Conservation (phyloP, 2,888 invertebrate genomes). For the Sipunculus nudus region DNA sequence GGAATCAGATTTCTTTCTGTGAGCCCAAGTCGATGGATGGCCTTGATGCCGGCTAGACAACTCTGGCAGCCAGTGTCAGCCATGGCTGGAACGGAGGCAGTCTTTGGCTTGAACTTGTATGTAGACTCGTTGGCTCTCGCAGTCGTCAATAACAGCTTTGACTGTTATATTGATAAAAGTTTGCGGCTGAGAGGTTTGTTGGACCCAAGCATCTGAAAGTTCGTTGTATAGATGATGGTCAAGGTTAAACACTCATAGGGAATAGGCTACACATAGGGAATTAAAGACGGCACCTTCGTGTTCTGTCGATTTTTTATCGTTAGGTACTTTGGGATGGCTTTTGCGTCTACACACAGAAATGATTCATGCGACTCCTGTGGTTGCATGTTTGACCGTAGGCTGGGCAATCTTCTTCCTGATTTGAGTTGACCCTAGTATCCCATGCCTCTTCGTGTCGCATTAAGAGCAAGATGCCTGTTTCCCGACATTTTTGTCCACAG, state of each 20-base stretch:
- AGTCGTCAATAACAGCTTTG: conserved; percentile 24
- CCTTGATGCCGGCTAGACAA: conserved; percentile 41
- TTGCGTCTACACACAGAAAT: too few species aligned
- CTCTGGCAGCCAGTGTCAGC: conserved; percentile 39
- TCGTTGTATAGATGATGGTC: conserved; percentile 43
- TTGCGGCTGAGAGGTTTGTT: conserved; percentile 31
- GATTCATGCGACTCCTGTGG: too few species aligned
- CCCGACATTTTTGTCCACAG: background rate
- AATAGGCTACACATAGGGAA: too few species aligned
- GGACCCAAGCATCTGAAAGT: conserved; percentile 30
- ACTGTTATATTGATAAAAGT: conserved; percentile 28
- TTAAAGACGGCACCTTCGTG: too few species aligned
- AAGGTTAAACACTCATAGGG: conserved; percentile 18
- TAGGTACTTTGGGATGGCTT: too few species aligned
- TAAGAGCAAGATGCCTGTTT: conserved; percentile 23
- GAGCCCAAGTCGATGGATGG: conserved; percentile 39
- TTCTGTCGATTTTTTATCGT: too few species aligned
- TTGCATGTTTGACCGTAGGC: conserved; percentile 37
- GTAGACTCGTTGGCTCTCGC: conserved; percentile 29
- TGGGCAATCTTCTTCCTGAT: conserved; percentile 31
- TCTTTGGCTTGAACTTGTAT: background rate
- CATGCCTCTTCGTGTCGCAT: conserved; percentile 42
- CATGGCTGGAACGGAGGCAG: conserved; percentile 12
- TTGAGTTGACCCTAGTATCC: conserved; percentile 20
- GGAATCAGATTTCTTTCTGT: conserved; percentile 41